Evolutionary conservation across 2,797 vertebrate genomes (phyloP).

Genomic region (Prionace glauca): DNA sequence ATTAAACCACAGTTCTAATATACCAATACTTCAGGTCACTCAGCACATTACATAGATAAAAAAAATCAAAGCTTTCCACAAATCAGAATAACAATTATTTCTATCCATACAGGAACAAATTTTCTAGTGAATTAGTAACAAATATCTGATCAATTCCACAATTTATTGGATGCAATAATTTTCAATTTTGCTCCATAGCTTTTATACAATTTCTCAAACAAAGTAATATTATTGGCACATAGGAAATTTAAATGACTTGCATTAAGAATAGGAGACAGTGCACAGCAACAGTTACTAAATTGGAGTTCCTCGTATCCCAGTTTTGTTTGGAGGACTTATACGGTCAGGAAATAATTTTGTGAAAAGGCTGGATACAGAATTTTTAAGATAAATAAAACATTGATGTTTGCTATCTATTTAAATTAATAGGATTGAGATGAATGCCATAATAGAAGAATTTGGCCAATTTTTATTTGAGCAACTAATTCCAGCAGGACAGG

Average conservation of each 20-base stretch:
- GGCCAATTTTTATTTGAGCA: not conserved
- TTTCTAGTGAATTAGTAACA: not conserved
- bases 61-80: constrained; percentile 37
- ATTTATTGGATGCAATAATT: not conserved
- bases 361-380: not conserved
- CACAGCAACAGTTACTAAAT: not conserved
- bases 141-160: not conserved
- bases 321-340: not conserved
- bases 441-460: not conserved
- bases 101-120: not conserved
- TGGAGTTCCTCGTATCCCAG: not conserved
- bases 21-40: constrained; percentile 27
- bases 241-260: not conserved
- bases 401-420: not conserved
- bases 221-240: not conserved
- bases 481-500: not conserved
- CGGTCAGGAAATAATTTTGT: no score
- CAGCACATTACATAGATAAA: constrained; percentile 21
- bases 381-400: not conserved
- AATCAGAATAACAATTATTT: not conserved
- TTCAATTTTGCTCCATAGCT: not conserved
- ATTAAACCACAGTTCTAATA: constrained; percentile 34
- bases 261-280: not conserved
- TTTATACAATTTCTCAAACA: not conserved
- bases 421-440: not conserved